Conservation (phyloP, 2,888 invertebrate species). For the Lithosia quadra region DNA sequence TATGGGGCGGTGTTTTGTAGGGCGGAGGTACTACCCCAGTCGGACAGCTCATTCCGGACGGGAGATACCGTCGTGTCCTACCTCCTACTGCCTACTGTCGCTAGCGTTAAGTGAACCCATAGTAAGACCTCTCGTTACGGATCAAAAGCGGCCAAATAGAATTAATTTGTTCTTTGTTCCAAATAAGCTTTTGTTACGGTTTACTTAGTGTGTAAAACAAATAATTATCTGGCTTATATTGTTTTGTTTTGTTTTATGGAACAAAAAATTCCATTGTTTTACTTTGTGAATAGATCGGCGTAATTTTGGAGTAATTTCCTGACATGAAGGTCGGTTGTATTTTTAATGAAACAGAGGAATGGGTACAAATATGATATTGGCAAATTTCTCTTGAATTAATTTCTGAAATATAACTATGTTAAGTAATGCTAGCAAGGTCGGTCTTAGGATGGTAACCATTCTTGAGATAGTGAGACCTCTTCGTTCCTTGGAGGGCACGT, state of each 20-base stretch:
- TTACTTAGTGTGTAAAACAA: slow-evolving; percentile 15
- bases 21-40: too few relatives aligned
- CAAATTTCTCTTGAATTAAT: background rate
- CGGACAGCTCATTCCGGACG: too few relatives aligned
- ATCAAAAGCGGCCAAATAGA: slow-evolving; percentile 10
- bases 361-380: background rate
- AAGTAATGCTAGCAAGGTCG: too few relatives aligned
- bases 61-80: too few relatives aligned
- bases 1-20: too few relatives aligned
- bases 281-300: slow-evolving; percentile 9
- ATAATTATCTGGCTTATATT: slow-evolving; percentile 21
- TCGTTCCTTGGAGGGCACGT: too few relatives aligned
- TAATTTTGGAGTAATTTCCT: background rate
- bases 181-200: slow-evolving; percentile 28
- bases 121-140: background rate
- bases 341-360: slow-evolving; percentile 3
- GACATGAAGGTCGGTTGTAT: background rate
- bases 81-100: background rate
- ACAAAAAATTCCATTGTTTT: slow-evolving; percentile 14
- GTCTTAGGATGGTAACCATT: too few relatives aligned
- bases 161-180: slow-evolving; percentile 40
- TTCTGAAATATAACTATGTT: background rate
- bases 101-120: background rate
- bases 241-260: slow-evolving; percentile 11
- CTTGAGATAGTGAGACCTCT: too few relatives aligned